Conservation (phyloP, 2,113 vertebrate species). For the Poicephalus meyeri region DNA sequence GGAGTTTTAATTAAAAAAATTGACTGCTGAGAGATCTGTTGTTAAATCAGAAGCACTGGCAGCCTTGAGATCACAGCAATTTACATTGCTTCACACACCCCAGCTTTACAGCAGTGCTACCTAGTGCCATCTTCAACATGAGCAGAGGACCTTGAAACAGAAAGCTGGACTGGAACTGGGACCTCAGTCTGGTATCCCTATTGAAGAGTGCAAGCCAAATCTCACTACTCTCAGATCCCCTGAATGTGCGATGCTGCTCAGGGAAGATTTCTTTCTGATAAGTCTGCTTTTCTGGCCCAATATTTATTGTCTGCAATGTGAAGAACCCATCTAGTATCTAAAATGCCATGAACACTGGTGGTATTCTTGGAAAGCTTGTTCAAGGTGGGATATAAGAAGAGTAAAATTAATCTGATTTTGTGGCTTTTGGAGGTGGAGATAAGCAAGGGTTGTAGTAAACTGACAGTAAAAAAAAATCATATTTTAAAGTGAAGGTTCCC, state of each 20-base stretch:
- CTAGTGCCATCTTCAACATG: neutral
- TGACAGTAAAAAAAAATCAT: neutral
- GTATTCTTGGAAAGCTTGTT: neutral
- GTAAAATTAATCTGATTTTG: neutral
- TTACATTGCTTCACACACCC: neutral
- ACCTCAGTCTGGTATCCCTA: neutral
- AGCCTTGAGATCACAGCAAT: neutral
- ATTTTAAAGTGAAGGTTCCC: fast-evolving
- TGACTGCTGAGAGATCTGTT: neutral
- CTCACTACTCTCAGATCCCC: neutral
- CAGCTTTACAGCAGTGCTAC: neutral
- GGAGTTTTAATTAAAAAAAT: constrained; percentile 9
- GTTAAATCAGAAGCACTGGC: neutral
- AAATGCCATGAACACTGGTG: neutral
- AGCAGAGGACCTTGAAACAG: neutral
- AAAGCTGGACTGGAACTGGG: neutral
- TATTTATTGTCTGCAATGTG: neutral
- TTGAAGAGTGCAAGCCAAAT: neutral
- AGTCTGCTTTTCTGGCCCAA: neutral
- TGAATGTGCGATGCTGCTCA: neutral
- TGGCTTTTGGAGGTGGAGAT: neutral
- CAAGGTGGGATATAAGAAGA: neutral
- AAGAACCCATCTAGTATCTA: neutral
- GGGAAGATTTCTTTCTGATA: neutral
- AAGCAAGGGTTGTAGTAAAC: neutral